These are phyloP conservation scores for Sebastes steindachneri DNA, from an alignment of 2,797 vertebrate genomes.

Conservation along the genomic window DNA sequence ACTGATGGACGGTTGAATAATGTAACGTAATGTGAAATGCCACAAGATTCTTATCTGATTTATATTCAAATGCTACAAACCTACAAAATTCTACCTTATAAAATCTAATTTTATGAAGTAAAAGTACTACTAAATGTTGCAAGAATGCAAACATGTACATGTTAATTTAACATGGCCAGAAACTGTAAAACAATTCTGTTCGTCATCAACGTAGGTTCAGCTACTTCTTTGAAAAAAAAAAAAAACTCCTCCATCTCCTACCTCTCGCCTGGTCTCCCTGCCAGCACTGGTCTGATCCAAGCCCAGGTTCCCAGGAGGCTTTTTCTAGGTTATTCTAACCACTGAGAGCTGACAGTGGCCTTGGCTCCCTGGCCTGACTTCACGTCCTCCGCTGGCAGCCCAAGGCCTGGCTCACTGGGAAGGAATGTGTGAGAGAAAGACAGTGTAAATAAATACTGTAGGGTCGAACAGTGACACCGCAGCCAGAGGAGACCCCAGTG, in stretches of 20 bases:
- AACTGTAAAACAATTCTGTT: background rate
- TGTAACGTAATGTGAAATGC: background rate
- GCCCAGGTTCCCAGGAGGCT: conserved; percentile 67
- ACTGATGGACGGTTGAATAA: background rate
- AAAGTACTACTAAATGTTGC: background rate
- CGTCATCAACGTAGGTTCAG: background rate
- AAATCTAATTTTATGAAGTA: background rate
- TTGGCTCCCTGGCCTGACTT: conserved; percentile 67
- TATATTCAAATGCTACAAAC: background rate
- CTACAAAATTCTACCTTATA: background rate
- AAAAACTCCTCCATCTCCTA: conserved; percentile 13
- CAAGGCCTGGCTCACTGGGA: conserved; percentile 86
- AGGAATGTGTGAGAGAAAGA: conserved; percentile 93
- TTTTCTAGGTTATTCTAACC: conserved; percentile 77
- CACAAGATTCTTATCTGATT: background rate
- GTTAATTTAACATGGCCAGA: background rate
- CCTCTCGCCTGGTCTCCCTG: conserved; percentile 28
- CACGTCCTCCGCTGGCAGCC: conserved; percentile 70
- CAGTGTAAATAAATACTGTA: conserved; percentile 93
- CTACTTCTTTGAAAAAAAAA: background rate
- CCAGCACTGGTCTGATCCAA: conserved; percentile 9
- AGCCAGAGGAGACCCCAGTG: conserved; percentile 45
- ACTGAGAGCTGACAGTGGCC: conserved; percentile 79
- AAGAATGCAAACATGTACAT: background rate
- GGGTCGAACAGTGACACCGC: conserved; percentile 61